phyloP scores from a whole-genome alignment of 1,140 invertebrate genomes.

The Antheraea mylitta region DNA sequence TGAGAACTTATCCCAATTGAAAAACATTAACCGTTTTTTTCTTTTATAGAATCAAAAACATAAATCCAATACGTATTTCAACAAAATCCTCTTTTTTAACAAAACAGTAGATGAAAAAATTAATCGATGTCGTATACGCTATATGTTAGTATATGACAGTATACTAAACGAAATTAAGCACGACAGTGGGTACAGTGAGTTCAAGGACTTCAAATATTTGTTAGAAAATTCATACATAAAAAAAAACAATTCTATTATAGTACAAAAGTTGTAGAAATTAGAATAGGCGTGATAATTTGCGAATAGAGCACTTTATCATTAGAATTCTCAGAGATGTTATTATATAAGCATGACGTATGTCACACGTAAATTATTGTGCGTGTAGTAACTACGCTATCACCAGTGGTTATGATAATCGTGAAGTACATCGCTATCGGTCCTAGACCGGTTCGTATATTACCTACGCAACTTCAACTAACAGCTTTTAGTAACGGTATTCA shows the following conservation, averaged over 20 bases:
- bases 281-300: background rate
- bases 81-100: no score
- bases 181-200: background rate
- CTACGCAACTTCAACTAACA: slow-evolving; percentile 48
- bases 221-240: background rate
- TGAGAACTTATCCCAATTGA: no score
- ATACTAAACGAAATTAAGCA: no score
- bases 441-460: slow-evolving; percentile 57
- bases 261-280: background rate
- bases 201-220: background rate
- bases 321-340: background rate
- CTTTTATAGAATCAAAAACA: no score
- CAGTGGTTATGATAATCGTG: slow-evolving; percentile 38
- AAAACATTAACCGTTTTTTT: no score
- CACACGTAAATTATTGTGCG: slow-evolving; percentile 1
- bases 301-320: background rate
- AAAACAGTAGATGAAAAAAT: no score
- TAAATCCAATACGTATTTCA: no score
- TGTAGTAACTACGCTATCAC: slow-evolving; percentile 28
- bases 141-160: no score
- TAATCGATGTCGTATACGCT: no score
- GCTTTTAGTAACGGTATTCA: slow-evolving; percentile 53
- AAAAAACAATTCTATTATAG: slow-evolving; percentile 6
- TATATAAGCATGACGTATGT: slow-evolving; percentile 13
- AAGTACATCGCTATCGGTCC: slow-evolving; percentile 37